These are phyloP conservation scores for Natator depressus DNA, from an alignment of 2,113 vertebrate species.

Conservation along the genomic window DNA sequence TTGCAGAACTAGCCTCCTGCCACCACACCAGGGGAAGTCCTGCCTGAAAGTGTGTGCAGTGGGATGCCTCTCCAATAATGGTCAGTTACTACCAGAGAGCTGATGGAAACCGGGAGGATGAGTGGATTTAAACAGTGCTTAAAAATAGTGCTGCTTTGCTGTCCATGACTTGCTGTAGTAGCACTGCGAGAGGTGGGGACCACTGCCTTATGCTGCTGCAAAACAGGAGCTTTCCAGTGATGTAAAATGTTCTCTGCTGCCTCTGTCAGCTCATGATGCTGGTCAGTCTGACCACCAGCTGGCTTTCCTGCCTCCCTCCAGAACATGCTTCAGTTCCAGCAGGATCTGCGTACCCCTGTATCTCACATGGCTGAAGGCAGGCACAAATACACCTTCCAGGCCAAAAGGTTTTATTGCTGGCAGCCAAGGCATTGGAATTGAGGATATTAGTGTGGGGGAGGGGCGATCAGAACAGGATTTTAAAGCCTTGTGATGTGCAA, in stretches of 20 bases:
- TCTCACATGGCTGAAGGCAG: not conserved
- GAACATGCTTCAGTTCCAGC: not conserved
- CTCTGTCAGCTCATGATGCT: not conserved
- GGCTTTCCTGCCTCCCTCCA: not conserved
- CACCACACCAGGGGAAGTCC: constrained; percentile 41
- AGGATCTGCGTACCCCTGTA: not conserved
- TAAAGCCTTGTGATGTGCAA: not conserved
- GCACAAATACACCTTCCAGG: not conserved
- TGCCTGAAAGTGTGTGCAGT: not conserved
- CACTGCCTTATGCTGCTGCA: not conserved
- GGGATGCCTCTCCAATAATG: not conserved
- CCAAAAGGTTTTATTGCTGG: not conserved
- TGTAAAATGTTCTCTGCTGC: not conserved
- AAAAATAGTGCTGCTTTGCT: not conserved
- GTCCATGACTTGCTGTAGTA: not conserved
- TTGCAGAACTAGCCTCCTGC: constrained; percentile 26
- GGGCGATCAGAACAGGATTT: not conserved
- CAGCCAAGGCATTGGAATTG: not conserved
- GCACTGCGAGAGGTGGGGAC: not conserved
- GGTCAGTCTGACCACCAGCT: not conserved
- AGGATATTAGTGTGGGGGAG: accelerated
- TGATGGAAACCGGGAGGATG: not conserved
- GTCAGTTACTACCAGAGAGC: accelerated
- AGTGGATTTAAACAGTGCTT: not conserved
- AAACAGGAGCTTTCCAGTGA: not conserved